A percentile compares a stretch with the other conserved stretches of the same genome.
Conservation (phyloP, 2,113 vertebrate genomes). For the Gymnocephalus cernua region DNA sequence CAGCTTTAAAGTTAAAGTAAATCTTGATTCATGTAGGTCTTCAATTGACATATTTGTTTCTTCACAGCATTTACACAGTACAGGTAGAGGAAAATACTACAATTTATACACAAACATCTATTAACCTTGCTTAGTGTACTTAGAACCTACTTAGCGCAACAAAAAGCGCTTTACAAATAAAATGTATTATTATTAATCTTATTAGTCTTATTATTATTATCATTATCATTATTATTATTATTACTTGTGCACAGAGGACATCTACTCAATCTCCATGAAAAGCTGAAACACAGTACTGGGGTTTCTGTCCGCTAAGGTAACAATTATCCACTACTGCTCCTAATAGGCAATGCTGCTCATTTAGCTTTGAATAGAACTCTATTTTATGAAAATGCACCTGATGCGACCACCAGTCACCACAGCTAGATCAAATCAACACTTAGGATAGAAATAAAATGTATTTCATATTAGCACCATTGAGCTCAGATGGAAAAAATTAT, state of each 20-base stretch:
- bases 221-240: too few relatives aligned
- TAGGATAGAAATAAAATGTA: not conserved
- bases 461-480: not conserved
- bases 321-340: not conserved
- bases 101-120: not conserved
- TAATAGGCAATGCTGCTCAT: not conserved
- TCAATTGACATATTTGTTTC: not conserved
- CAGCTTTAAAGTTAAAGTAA: not conserved
- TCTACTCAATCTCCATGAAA: not conserved
- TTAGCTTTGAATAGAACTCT: not conserved
- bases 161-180: too few relatives aligned
- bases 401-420: not conserved
- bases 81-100: not conserved
- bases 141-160: too few relatives aligned
- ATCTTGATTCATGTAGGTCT: slow-evolving; percentile 2
- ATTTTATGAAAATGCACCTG: not conserved
- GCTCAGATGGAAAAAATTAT: not conserved
- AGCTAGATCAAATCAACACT: not conserved
- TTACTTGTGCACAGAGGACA: not conserved
- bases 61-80: not conserved
- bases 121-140: not conserved
- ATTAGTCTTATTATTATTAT: too few relatives aligned
- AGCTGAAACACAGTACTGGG: not conserved
- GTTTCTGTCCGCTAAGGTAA: not conserved
- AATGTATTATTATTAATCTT: too few relatives aligned